Evolutionary conservation across 2,113 vertebrate genomes (phyloP).

Genomic region (Ursus arctos): DNA sequence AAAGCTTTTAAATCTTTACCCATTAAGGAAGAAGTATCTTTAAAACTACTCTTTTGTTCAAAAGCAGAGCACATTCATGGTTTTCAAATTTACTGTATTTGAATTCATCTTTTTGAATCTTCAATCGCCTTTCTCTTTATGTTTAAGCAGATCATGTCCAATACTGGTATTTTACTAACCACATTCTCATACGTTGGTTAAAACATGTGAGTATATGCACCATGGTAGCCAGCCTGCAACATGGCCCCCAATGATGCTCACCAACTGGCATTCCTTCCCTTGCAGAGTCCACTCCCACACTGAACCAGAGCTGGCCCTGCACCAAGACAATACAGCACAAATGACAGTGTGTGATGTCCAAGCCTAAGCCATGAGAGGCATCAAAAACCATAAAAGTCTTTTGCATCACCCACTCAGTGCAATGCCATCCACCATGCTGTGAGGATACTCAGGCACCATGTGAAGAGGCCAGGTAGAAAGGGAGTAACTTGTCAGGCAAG

Average conservation of each 20-base stretch:
- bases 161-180: background rate
- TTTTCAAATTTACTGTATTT: background rate
- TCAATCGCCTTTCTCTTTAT: background rate
- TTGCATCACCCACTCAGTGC: background rate
- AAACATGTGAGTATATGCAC: too few species aligned
- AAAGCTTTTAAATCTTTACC: background rate
- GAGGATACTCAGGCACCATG: background rate
- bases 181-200: background rate
- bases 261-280: background rate
- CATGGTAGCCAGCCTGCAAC: too few species aligned
- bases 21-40: background rate
- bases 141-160: background rate
- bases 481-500: too few species aligned
- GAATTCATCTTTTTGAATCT: background rate
- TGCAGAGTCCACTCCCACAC: fast-evolving
- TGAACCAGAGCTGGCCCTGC: background rate
- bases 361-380: background rate
- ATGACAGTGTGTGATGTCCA: background rate
- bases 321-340: background rate
- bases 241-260: fast-evolving
- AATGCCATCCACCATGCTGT: background rate
- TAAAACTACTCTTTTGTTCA: background rate
- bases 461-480: fast-evolving
- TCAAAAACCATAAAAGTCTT: background rate
- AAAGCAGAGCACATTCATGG: background rate